Evolutionary conservation across 2,888 invertebrate species (phyloP).

Genomic region (Chymomyza amoena): DNA sequence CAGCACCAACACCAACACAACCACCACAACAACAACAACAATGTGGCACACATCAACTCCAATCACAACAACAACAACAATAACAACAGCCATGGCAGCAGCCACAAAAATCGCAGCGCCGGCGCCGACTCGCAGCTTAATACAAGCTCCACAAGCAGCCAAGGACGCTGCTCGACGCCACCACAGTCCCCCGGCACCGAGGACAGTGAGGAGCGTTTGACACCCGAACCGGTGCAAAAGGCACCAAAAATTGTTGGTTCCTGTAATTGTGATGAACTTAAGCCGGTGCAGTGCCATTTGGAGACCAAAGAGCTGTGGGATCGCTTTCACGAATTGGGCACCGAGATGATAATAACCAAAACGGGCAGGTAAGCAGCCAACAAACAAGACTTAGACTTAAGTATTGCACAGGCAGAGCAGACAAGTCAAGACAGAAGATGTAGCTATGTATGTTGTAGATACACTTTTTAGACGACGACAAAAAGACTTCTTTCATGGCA

Average conservation of each 20-base stretch:
- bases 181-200: slow-evolving; percentile 78
- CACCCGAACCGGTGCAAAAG: slow-evolving; percentile 78
- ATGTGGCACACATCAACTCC: slow-evolving; percentile 39
- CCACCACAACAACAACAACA: slow-evolving; percentile 46
- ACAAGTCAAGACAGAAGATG: too few relatives aligned
- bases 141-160: slow-evolving; percentile 73
- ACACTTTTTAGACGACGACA: too few relatives aligned
- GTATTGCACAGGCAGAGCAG: background rate
- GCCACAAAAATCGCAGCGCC: slow-evolving; percentile 25
- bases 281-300: slow-evolving; percentile 91
- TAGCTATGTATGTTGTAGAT: too few relatives aligned
- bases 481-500: background rate
- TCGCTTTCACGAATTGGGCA: slow-evolving; percentile 95
- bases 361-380: slow-evolving; percentile 88
- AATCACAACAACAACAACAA: slow-evolving; percentile 23
- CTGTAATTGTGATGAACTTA: slow-evolving; percentile 90
- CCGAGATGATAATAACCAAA: slow-evolving; percentile 99
- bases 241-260: slow-evolving; percentile 81
- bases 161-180: slow-evolving; percentile 77
- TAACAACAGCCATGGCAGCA: slow-evolving; percentile 8
- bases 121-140: slow-evolving; percentile 61
- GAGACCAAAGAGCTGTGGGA: slow-evolving; percentile 98
- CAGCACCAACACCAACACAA: slow-evolving; percentile 41
- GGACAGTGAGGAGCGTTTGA: slow-evolving; percentile 78
- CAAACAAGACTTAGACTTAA: slow-evolving; percentile 36